Evolutionary conservation across 1,140 invertebrate genomes (phyloP).

Genomic region (Cyphomyrmex costatus): DNA sequence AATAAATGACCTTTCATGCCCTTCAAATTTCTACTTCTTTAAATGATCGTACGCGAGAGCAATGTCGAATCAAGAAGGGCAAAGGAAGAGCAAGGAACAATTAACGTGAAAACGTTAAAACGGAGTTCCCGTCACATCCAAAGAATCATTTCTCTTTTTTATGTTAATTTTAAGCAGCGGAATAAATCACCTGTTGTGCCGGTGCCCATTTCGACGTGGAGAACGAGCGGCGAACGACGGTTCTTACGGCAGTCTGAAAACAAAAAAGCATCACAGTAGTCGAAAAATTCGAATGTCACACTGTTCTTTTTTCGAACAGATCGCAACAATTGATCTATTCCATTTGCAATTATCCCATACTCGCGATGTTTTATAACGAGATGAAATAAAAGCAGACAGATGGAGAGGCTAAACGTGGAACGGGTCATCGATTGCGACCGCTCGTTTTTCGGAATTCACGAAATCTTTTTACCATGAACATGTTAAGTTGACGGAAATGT

Average conservation of each 20-base stretch:
- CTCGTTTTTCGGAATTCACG: background rate
- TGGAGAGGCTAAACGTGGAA: background rate
- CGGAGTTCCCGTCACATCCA: background rate
- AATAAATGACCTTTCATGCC: constrained; percentile 79
- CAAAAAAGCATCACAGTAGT: constrained; percentile 1
- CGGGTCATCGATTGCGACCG: background rate
- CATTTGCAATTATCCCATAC: background rate
- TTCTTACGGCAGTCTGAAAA: constrained; percentile 81
- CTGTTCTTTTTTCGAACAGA: background rate
- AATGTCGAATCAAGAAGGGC: background rate
- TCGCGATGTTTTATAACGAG: background rate
- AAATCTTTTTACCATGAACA: constrained; percentile 81
- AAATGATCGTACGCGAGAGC: constrained; percentile 55
- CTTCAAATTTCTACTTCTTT: constrained; percentile 71
- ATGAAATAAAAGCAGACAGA: background rate
- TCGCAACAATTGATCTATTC: background rate
- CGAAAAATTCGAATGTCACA: background rate
- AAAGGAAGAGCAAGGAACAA: background rate
- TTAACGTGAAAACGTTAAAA: too few relatives aligned
- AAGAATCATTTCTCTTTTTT: background rate
- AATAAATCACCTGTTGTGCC: constrained; percentile 86
- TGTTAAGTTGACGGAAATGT: constrained; percentile 67
- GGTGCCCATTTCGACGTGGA: constrained; percentile 88
- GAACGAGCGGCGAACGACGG: constrained; percentile 86
- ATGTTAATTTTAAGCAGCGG: constrained; percentile 1